Conservation (phyloP, 2,888 invertebrate species). For the Eupelmus urozonus region DNA sequence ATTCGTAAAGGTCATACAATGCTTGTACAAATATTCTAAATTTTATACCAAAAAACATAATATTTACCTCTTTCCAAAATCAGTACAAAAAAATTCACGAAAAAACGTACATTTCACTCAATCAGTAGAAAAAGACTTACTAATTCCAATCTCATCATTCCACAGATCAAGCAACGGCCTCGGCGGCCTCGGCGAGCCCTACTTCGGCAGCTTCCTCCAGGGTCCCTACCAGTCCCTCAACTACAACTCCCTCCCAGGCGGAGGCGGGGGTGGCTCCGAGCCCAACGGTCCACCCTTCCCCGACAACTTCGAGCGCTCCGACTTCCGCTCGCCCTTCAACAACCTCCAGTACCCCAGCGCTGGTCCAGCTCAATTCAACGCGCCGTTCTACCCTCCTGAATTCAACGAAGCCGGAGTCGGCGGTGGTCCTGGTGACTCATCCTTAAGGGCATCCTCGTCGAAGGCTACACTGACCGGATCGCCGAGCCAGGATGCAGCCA, state of each 20-base stretch:
- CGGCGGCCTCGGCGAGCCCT: slow-evolving; percentile 35
- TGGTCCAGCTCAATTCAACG: too few species aligned
- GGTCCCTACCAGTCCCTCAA: slow-evolving; percentile 43
- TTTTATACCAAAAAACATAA: too few species aligned
- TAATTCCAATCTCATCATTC: too few species aligned
- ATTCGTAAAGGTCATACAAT: too few species aligned
- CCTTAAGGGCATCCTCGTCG: slow-evolving; percentile 41
- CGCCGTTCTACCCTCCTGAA: background rate
- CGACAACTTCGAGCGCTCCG: slow-evolving; percentile 28
- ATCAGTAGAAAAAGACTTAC: background rate
- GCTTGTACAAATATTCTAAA: too few species aligned
- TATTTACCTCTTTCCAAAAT: too few species aligned
- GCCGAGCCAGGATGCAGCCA: background rate
- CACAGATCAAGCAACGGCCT: slow-evolving; percentile 24
- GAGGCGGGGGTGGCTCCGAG: background rate
- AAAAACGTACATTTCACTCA: background rate
- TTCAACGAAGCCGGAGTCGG: slow-evolving; percentile 2
- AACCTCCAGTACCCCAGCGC: slow-evolving; percentile 26
- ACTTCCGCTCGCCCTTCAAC: slow-evolving; percentile 31
- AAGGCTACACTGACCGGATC: slow-evolving; percentile 19
- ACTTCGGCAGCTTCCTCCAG: slow-evolving; percentile 39
- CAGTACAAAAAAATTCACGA: too few species aligned
- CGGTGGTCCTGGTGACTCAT: slow-evolving; percentile 28
- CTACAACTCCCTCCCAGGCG: slow-evolving; percentile 39
- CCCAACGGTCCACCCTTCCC: slow-evolving; percentile 23